Evolutionary conservation across 1,140 invertebrate species (phyloP).

Genomic region (Cherax quadricarinatus): DNA sequence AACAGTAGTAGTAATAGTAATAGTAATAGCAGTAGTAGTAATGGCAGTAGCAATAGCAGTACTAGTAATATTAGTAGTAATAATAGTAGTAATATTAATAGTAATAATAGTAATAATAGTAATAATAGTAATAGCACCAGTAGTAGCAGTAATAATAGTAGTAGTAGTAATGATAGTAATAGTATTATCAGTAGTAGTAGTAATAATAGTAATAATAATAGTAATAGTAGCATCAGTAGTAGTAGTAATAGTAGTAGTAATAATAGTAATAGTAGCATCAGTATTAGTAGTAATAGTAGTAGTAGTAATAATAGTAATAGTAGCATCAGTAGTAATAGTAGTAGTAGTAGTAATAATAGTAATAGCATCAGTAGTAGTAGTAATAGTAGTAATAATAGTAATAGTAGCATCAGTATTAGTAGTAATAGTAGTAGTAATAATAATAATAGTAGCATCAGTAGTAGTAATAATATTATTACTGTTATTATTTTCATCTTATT

Average conservation of each 20-base stretch:
- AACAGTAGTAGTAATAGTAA: too few relatives aligned
- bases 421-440: too few relatives aligned
- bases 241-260: background rate
- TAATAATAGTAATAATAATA: background rate
- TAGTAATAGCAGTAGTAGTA: too few relatives aligned
- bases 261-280: slow-evolving; percentile 8
- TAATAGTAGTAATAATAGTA: background rate
- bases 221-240: background rate
- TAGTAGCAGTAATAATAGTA: slow-evolving; percentile 1
- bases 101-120: too few relatives aligned
- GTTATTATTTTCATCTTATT: too few relatives aligned
- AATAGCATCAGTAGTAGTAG: background rate
- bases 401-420: too few relatives aligned
- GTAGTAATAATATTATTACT: too few relatives aligned
- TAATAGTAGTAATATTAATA: too few relatives aligned
- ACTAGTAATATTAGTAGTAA: too few relatives aligned
- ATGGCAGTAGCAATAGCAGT: too few relatives aligned
- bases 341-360: slow-evolving; percentile 10
- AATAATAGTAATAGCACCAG: background rate
- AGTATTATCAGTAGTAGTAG: slow-evolving; percentile 6
- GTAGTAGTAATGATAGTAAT: background rate
- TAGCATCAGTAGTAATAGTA: too few relatives aligned
- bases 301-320: background rate
- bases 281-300: slow-evolving; percentile 18
- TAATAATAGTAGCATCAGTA: too few relatives aligned